Evolutionary conservation across 2,888 invertebrate genomes (phyloP).

Genomic region (Spodoptera exigua): DNA sequence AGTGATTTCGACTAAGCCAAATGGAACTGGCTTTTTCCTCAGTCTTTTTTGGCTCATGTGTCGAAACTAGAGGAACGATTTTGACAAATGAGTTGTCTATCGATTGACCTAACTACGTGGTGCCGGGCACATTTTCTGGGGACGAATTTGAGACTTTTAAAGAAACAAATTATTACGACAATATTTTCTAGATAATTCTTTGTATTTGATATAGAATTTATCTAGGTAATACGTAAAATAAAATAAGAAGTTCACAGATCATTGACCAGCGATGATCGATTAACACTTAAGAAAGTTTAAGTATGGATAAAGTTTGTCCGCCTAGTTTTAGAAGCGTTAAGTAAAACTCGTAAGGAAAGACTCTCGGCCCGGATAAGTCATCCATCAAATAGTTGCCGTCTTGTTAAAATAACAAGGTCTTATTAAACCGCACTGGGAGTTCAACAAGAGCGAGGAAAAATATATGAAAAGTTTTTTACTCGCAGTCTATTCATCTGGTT

Average conservation of each 20-base stretch:
- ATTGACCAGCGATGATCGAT: constrained; percentile 81
- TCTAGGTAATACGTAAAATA: constrained; percentile 30
- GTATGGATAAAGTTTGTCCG: constrained; percentile 78
- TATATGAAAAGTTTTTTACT: constrained; percentile 39
- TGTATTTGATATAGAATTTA: not conserved
- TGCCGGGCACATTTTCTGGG: constrained; percentile 6
- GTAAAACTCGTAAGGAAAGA: constrained; percentile 78
- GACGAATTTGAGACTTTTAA: constrained; percentile 6
- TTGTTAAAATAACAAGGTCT: constrained; percentile 70
- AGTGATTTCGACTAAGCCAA: constrained; percentile 23
- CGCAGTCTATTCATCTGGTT: constrained; percentile 18
- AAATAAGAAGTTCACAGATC: constrained; percentile 69
- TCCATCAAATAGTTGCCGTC: constrained; percentile 79
- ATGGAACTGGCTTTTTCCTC: constrained; percentile 10
- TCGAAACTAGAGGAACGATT: constrained; percentile 17
- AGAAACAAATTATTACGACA: not conserved
- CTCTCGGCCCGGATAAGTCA: constrained; percentile 72
- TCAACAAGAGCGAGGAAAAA: constrained; percentile 42
- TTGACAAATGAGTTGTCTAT: constrained; percentile 41
- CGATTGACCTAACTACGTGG: constrained; percentile 28
- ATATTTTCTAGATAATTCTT: not conserved
- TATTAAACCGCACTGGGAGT: constrained; percentile 59
- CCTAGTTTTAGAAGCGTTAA: constrained; percentile 74
- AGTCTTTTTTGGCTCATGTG: constrained; percentile 16
- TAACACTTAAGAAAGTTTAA: constrained; percentile 77